These are phyloP conservation scores for Rhamphomyia laevipes DNA, from an alignment of 2,888 invertebrate species.

Conservation along the genomic window DNA sequence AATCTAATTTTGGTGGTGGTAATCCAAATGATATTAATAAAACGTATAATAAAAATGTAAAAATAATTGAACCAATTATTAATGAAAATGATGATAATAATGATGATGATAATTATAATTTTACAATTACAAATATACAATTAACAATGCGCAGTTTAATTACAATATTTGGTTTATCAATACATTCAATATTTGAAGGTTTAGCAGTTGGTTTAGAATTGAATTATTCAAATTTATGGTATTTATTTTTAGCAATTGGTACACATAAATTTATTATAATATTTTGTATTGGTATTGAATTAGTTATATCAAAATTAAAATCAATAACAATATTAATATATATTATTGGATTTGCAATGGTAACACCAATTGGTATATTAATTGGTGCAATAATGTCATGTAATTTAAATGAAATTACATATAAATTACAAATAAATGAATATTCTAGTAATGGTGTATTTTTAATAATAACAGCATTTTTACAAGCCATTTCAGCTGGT, in stretches of 20 bases:
- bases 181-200: conserved; percentile 80
- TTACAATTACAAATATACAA: not conserved
- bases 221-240: conserved; percentile 50
- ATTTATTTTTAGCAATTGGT: conserved; percentile 73
- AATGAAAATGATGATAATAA: conserved; percentile 7
- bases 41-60: not conserved
- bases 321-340: conserved; percentile 50
- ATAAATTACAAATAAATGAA: not conserved
- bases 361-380: conserved; percentile 63
- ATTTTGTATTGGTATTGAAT: conserved; percentile 77
- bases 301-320: conserved; percentile 58
- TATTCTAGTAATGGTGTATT: conserved; percentile 52
- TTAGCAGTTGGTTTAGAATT: conserved; percentile 68
- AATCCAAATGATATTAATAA: not conserved
- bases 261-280: conserved; percentile 80
- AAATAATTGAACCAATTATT: not conserved
- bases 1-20: not conserved
- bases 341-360: conserved; percentile 62
- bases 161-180: conserved; percentile 69
- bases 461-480: conserved; percentile 50
- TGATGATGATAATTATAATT: conserved; percentile 10
- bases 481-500: conserved; percentile 80
- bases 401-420: not conserved
- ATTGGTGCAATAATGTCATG: not conserved
- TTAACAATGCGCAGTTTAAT: conserved; percentile 54